Conservation (phyloP, 2,797 vertebrate genomes). For the Merluccius polli region DNA sequence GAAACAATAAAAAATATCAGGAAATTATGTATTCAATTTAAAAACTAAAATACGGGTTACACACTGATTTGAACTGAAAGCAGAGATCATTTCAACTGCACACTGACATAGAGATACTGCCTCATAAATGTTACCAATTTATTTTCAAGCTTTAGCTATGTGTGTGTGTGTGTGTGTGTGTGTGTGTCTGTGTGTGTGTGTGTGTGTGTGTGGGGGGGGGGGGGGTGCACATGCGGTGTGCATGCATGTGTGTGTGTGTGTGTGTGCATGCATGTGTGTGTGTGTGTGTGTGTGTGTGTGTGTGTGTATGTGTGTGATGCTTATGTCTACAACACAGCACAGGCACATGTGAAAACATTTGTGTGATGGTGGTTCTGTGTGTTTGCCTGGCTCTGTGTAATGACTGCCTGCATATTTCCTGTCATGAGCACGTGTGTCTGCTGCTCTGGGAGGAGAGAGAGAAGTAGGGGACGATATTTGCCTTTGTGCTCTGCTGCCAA, state of each 20-base stretch:
- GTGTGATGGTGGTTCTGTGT: conserved; percentile 46
- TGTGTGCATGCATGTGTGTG: conserved; percentile 3
- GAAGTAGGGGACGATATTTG: conserved; percentile 69
- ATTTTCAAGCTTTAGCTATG: neutral
- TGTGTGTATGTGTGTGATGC: conserved; percentile 21
- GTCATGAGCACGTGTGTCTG: conserved; percentile 49
- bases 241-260: neutral
- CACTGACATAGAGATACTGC: neutral
- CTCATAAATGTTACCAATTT: neutral
- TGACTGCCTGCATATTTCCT: conserved; percentile 71
- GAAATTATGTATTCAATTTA: neutral
- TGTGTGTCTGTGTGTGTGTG: neutral
- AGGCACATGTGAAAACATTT: conserved; percentile 58
- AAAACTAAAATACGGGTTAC: neutral
- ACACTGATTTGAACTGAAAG: neutral
- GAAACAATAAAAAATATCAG: neutral
- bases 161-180: too few relatives aligned
- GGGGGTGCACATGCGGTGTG: too few relatives aligned
- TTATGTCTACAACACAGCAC: conserved; percentile 31
- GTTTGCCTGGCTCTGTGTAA: conserved; percentile 69
- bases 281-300: conserved; percentile 13
- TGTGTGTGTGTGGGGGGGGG: too few relatives aligned
- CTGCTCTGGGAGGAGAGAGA: conserved; percentile 50
- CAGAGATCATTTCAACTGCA: neutral
- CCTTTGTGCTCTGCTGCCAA: conserved; percentile 65